These are phyloP conservation scores for Drosophila lutescens DNA, from an alignment of 2,888 invertebrate species.

Conservation along the genomic window DNA sequence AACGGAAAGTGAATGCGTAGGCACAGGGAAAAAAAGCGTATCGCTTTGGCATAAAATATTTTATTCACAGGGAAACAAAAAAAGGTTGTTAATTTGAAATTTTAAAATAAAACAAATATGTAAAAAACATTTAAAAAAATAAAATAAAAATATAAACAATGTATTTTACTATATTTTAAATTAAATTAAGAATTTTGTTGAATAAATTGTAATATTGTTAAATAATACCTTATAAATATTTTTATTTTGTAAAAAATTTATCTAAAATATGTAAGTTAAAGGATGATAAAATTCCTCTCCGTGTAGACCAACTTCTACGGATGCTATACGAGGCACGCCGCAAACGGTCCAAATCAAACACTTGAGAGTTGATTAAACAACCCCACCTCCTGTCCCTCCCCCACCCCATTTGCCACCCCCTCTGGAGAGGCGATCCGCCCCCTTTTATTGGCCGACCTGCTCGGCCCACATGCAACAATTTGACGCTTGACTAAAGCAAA, in stretches of 20 bases:
- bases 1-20: constrained; percentile 59
- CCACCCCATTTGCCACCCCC: constrained; percentile 9
- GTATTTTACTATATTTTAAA: not conserved
- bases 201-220: too few species aligned
- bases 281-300: not conserved
- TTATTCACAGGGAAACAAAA: too few species aligned
- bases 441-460: constrained; percentile 16
- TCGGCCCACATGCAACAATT: constrained; percentile 73
- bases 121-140: too few species aligned
- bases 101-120: not conserved
- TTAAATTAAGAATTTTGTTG: not conserved
- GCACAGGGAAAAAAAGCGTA: constrained; percentile 6
- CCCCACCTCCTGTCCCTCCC: constrained; percentile 4
- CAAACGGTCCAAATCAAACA: constrained; percentile 74
- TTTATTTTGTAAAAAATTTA: not conserved
- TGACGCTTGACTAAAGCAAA: constrained; percentile 66
- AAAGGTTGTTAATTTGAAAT: too few species aligned
- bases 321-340: constrained; percentile 42
- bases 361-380: constrained; percentile 73
- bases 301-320: constrained; percentile 9
- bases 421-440: not conserved
- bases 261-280: not conserved
- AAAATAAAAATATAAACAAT: not conserved
- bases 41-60: not conserved
- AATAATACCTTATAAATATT: too few species aligned